phyloP scores from a whole-genome alignment of 2,113 vertebrate genomes.

The Taurulus bubalis region DNA sequence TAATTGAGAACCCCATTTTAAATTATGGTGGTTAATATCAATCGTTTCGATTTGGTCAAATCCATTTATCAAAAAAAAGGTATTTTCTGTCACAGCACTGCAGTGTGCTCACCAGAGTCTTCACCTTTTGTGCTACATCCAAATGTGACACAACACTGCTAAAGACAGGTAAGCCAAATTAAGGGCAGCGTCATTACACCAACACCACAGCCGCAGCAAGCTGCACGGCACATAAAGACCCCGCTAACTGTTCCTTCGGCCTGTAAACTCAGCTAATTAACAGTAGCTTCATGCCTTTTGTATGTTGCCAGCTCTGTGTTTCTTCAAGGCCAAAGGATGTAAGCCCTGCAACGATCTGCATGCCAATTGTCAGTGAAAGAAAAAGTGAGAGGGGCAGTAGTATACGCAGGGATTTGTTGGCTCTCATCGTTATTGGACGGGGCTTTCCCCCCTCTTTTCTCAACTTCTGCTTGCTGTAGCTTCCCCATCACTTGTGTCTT shows the following conservation, averaged over 20 bases:
- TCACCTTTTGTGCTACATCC: constrained; percentile 51
- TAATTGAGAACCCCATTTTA: constrained; percentile 66
- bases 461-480: constrained; percentile 64
- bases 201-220: constrained; percentile 55
- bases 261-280: constrained; percentile 80
- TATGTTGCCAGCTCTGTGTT: constrained; percentile 61
- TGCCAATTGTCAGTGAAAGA: constrained; percentile 66
- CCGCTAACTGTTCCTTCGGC: constrained; percentile 59
- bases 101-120: constrained; percentile 57
- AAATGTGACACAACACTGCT: constrained; percentile 52
- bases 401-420: constrained; percentile 71
- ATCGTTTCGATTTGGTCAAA: constrained; percentile 64
- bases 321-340: constrained; percentile 67
- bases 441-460: constrained; percentile 50
- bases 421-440: constrained; percentile 69
- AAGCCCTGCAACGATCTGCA: constrained; percentile 59
- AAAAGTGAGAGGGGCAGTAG: constrained; percentile 60
- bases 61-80: constrained; percentile 49
- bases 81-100: constrained; percentile 54
- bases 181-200: constrained; percentile 52
- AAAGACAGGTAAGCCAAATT: constrained; percentile 60
- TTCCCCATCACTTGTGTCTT: constrained; percentile 47
- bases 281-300: constrained; percentile 64
- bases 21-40: constrained; percentile 45
- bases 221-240: constrained; percentile 57